A percentile compares a stretch with the other conserved stretches of the same genome.
phyloP scores from a whole-genome alignment of 2,888 invertebrate genomes.

The Acanthacorydalis orientalis region DNA sequence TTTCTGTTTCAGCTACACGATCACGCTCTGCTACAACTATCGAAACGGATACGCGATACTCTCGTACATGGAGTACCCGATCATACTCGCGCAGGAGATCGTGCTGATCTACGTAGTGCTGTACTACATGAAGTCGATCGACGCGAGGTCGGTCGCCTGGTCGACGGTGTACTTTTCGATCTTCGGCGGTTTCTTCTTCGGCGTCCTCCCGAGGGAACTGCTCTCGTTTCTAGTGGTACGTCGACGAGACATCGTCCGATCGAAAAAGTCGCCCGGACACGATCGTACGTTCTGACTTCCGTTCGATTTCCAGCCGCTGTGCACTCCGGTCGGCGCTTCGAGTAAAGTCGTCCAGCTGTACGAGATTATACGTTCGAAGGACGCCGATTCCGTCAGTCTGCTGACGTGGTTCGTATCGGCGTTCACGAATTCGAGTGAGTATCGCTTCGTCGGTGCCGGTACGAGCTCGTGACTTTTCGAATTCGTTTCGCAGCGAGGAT shows the following conservation, averaged over 20 bases:
- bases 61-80: constrained; percentile 72
- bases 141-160: constrained; percentile 22
- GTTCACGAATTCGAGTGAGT: constrained; percentile 65
- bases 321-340: constrained; percentile 66
- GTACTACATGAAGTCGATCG: constrained; percentile 43
- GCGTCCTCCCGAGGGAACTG: constrained; percentile 28
- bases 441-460: background rate
- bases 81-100: constrained; percentile 59
- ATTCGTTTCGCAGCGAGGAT: constrained; percentile 47
- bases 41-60: constrained; percentile 53
- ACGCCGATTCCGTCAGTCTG: constrained; percentile 61
- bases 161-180: constrained; percentile 27
- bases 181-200: constrained; percentile 27
- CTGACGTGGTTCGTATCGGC: constrained; percentile 71
- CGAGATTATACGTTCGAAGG: constrained; percentile 50
- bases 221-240: constrained; percentile 49
- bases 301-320: constrained; percentile 40
- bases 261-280: no score
- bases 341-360: constrained; percentile 66
- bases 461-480: background rate
- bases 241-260: constrained; percentile 11
- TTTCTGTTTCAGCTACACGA: constrained; percentile 57
- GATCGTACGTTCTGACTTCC: background rate
- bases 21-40: constrained; percentile 67
- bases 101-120: constrained; percentile 54